A percentile compares a stretch with the other conserved stretches of the same genome.
Evolutionary conservation across 2,888 invertebrate species (phyloP).

Genomic region (Creontiades dilutus): DNA sequence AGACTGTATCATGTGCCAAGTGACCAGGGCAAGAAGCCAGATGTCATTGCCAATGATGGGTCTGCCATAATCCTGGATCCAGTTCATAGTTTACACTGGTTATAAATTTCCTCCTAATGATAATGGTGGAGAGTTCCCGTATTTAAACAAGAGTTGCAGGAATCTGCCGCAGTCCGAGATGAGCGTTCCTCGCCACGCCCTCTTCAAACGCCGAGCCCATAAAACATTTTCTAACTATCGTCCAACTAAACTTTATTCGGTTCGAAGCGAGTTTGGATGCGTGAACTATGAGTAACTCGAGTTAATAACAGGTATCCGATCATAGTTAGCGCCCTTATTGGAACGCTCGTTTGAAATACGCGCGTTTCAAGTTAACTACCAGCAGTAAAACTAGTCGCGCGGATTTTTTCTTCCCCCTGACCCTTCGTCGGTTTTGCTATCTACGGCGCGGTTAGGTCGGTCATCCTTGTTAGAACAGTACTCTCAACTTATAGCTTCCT

Average conservation of each 20-base stretch:
- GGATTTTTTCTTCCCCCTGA: background rate
- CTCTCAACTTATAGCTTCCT: background rate
- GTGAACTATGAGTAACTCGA: slow-evolving; percentile 2
- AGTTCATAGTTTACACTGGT: too few species aligned
- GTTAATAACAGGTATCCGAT: slow-evolving; percentile 23
- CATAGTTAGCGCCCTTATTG: slow-evolving; percentile 38
- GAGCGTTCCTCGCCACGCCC: background rate
- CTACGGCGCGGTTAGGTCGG: background rate
- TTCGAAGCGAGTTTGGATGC: background rate
- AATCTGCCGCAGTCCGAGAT: too few species aligned
- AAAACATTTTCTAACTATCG: background rate
- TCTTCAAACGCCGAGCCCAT: background rate
- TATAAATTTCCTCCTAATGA: too few species aligned
- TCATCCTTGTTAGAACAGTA: slow-evolving; percentile 38
- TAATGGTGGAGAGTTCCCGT: too few species aligned
- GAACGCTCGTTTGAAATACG: slow-evolving; percentile 8
- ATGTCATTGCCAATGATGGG: too few species aligned
- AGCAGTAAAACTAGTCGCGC: background rate
- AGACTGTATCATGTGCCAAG: too few species aligned
- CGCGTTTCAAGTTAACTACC: slow-evolving; percentile 30
- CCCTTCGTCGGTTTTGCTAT: background rate
- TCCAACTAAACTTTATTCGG: background rate
- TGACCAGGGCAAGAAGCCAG: too few species aligned
- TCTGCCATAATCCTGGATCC: too few species aligned
- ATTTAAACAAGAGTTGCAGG: too few species aligned